Percentiles rank a stretch among this genome's conserved stretches.
phyloP scores from a whole-genome alignment of 1,140 invertebrate species.

The Mycetomoellerius zeteki region DNA sequence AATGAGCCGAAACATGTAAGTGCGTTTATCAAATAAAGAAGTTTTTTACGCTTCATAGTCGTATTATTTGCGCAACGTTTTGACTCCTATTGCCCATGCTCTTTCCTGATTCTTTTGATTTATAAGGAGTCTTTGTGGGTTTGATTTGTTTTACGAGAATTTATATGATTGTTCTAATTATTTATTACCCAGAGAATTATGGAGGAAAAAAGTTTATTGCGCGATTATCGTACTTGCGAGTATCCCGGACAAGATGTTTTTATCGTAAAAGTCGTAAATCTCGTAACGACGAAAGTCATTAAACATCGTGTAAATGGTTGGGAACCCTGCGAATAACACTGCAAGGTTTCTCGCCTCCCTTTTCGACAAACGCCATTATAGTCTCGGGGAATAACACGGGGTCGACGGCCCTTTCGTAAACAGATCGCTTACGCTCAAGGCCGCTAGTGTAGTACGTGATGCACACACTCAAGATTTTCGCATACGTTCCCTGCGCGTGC shows the following conservation, averaged over 20 bases:
- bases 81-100: no score
- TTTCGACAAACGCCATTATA: slow-evolving; percentile 36
- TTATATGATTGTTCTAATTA: not conserved
- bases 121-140: no score
- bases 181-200: not conserved
- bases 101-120: no score
- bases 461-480: slow-evolving; percentile 28
- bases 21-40: no score
- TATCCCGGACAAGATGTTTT: not conserved
- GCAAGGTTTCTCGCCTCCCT: not conserved
- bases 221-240: slow-evolving; percentile 7
- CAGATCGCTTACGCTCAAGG: slow-evolving; percentile 39
- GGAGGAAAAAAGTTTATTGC: not conserved
- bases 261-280: slow-evolving; percentile 1
- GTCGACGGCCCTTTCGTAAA: slow-evolving; percentile 34
- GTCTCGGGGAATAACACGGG: slow-evolving; percentile 12
- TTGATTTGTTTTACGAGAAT: not conserved
- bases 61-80: no score
- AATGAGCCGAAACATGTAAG: no score
- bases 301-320: slow-evolving; percentile 16
- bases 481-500: slow-evolving; percentile 1
- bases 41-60: no score
- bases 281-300: slow-evolving; percentile 38
- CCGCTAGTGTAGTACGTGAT: slow-evolving; percentile 25
- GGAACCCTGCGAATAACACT: not conserved